Base-by-base conservation (phyloP, 2,113 vertebrate genomes). In the Eulemur macaco region DNA sequence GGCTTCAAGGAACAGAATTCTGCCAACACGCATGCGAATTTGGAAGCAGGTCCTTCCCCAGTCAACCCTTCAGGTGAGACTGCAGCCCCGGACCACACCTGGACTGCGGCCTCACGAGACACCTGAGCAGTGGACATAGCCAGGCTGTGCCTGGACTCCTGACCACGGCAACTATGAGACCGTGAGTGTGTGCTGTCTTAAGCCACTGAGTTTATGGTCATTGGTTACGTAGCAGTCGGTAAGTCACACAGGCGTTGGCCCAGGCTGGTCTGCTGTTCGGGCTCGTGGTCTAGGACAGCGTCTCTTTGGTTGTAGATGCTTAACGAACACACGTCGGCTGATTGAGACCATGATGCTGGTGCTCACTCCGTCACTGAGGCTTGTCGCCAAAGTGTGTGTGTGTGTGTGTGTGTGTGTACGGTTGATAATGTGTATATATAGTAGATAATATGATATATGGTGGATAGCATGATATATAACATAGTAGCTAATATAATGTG, bases 281-380 rank as follows among this genome's bases (percentile, higher is more conserved):
- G 6, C 1, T 25, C 47, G 47, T 20, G 27, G 13, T 45, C 21
- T 37, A 1, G 1, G 6, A 64, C 9, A 2, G n/a, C 0, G 1
- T 60, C 29, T 64, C 6, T 66, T 17, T 25, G 4, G 1, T 3
- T 9, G 31, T 3, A 50, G 91, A 66, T 50, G 11, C 14, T 56
- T 58, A 66, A 31, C 12, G 47, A 81, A 37, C 45, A 34, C 56
- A 45, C 17, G 6, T 14, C 14, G 31, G 18, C 37, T 25, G 71
- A 52, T 2, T 18, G 52, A 68, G 42, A 1, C 11, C 15, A 0
- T 1, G 29, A n/a, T 39, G 23, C 56, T 3, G 3, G 17, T 29
- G 47, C 37, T 83, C 25, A 23, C 25, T 63, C 58, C 0, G 60
- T 29, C 14, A 15, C 37, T 47, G 31, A 17, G 47, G 21, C 42